Evolutionary conservation across 2,888 invertebrate genomes (phyloP).

Genomic region (Tethea ocularis): DNA sequence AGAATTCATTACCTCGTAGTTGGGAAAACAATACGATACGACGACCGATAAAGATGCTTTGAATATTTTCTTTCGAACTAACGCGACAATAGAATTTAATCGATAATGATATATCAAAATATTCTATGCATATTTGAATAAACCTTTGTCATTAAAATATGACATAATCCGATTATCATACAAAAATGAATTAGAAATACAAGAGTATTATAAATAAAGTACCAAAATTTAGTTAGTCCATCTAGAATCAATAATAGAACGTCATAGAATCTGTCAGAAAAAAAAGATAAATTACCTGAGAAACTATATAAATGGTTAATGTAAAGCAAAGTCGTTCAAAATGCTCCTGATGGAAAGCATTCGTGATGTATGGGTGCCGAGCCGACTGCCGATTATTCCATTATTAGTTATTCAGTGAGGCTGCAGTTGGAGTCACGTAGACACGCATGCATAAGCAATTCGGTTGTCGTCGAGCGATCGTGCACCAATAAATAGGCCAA

Average conservation of each 20-base stretch:
- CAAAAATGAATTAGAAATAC: too few species aligned
- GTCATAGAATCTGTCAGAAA: too few species aligned
- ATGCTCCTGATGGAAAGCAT: constrained; percentile 31
- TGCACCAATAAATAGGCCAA: constrained; percentile 76
- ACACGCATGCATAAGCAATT: constrained; percentile 78
- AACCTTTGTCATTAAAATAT: too few species aligned
- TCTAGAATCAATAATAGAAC: background rate
- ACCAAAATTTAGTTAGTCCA: too few species aligned
- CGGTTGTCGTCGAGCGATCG: constrained; percentile 60
- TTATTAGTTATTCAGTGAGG: constrained; percentile 63
- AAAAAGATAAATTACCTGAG: too few species aligned
- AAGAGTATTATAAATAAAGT: background rate
- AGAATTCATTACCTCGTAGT: constrained; percentile 55
- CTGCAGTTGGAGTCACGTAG: constrained; percentile 66
- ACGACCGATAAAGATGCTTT: constrained; percentile 48
- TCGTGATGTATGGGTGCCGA: constrained; percentile 40
- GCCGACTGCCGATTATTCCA: constrained; percentile 46
- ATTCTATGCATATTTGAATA: too few species aligned
- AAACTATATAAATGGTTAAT: background rate
- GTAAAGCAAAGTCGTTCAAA: background rate
- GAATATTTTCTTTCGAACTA: constrained; percentile 13
- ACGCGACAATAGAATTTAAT: background rate
- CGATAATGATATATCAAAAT: background rate
- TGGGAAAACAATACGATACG: constrained; percentile 57
- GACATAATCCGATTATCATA: too few species aligned